Base-by-base conservation (phyloP, 1,140 invertebrate genomes). In the Macrobrachium rosenbergii region DNA sequence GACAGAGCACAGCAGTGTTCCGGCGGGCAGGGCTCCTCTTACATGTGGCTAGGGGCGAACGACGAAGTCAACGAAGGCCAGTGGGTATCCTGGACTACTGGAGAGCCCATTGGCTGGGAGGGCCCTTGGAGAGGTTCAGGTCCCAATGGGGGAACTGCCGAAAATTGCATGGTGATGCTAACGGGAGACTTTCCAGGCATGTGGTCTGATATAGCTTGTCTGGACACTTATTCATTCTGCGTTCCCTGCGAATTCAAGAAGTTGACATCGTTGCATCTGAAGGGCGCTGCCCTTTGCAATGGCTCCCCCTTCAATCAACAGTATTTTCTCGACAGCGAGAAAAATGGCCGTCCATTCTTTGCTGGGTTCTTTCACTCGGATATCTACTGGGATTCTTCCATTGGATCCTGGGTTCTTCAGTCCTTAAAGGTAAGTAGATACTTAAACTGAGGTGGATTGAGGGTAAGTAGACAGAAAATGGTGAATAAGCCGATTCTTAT, bases 171-270 rank as follows among this genome's bases (percentile, higher is more conserved):
- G 78, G 84, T 87, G 5, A 87, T 87, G 84, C 64, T 81, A 8
- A 59, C 28, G 17, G 84, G 67, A 5, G 37, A 78, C 5, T 87
- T 87, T n/a, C 84, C 84, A 19, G 67, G 64, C 7, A 64, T 43
- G 23, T 87, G 84, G 84, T 87, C 84, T 16, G 84, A 87, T 78
- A 87, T 87, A 11, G 78, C 84, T 43, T 87, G 84, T 43, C 69
- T 87, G 5, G 78, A 87, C 23, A 62, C 77, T 28, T 87, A 87
- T 58, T 72, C 84, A 64, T 87, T 87, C 77, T 87, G 78, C 52
- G 84, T 81, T 10, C 84, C 84, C 8, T 87, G 84, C 37, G 84
- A 81, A 63, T 87, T 62, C 58, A 23, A 23, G 23, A 45, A 17
- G 28, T 28, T 37, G 17, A n/a, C 64, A 3, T 62, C 78, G 17